Evolutionary conservation across 1,140 invertebrate species (phyloP).

Genomic region (Drosophila rhopaloa): DNA sequence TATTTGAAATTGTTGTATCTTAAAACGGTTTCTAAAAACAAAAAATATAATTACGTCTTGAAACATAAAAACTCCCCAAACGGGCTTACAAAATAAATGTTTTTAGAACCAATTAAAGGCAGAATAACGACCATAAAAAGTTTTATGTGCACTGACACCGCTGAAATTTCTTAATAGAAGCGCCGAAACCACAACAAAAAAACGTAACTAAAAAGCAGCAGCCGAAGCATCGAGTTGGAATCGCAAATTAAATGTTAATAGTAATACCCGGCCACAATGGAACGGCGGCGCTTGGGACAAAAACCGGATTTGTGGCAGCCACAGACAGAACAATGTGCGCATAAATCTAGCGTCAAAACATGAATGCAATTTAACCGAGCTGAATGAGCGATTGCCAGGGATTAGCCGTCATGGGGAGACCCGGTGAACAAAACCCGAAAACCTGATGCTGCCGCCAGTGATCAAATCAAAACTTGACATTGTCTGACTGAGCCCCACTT

Average conservation of each 20-base stretch:
- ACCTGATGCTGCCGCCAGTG: slow-evolving; percentile 35
- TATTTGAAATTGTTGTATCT: too few relatives aligned
- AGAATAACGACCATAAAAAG: neutral
- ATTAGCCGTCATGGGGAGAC: slow-evolving; percentile 38
- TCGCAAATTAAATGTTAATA: slow-evolving; percentile 80
- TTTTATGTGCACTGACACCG: slow-evolving; percentile 38
- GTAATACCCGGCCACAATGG: slow-evolving; percentile 45
- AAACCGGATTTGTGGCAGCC: slow-evolving; percentile 76
- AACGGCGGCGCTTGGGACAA: slow-evolving; percentile 32
- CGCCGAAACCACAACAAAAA: slow-evolving; percentile 53
- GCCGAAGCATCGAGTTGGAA: slow-evolving; percentile 42
- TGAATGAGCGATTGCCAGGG: slow-evolving; percentile 71
- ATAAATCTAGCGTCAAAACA: slow-evolving; percentile 76
- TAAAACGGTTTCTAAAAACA: too few relatives aligned
- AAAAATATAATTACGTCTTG: too few relatives aligned
- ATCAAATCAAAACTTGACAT: slow-evolving; percentile 81
- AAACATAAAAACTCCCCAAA: too few relatives aligned
- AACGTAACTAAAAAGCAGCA: slow-evolving; percentile 47
- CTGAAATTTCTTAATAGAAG: slow-evolving; percentile 78
- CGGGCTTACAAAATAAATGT: too few relatives aligned
- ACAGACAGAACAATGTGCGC: slow-evolving; percentile 72
- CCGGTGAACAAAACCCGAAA: slow-evolving; percentile 28
- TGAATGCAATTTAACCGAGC: slow-evolving; percentile 69
- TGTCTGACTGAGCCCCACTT: slow-evolving; percentile 48
- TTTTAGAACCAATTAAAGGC: neutral